These are phyloP conservation scores for Donacobius atricapilla DNA, from an alignment of 2,113 vertebrate species.

Conservation along the genomic window DNA sequence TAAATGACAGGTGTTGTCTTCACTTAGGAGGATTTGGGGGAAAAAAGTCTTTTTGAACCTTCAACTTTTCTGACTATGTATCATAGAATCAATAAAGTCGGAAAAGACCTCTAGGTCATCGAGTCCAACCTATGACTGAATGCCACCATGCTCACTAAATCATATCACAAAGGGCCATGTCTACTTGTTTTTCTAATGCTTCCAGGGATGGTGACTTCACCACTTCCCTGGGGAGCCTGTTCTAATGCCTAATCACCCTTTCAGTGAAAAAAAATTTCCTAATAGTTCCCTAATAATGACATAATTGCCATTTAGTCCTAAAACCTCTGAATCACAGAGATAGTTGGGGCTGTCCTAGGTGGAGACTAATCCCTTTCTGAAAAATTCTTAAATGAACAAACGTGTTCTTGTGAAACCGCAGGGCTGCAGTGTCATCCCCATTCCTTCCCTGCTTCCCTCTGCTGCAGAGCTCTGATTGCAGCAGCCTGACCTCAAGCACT, in stretches of 20 bases:
- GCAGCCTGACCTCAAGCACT: not conserved
- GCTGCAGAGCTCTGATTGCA: not conserved
- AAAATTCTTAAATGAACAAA: not conserved
- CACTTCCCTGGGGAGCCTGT: not conserved
- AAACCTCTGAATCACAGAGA: not conserved
- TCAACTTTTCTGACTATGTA: not conserved
- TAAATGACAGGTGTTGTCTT: not conserved
- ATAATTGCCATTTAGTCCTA: not conserved
- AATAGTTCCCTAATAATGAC: not conserved
- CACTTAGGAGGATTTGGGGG: not conserved
- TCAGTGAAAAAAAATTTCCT: fast-evolving
- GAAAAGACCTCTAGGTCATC: not conserved
- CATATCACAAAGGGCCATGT: not conserved
- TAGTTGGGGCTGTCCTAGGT: not conserved
- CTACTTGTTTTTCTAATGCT: not conserved
- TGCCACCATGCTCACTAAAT: not conserved
- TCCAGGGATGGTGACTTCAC: not conserved
- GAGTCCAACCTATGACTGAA: not conserved
- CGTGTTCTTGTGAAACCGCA: not conserved
- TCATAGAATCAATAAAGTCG: not conserved
- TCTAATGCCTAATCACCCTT: not conserved
- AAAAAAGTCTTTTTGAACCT: not conserved
- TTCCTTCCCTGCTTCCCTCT: not conserved
- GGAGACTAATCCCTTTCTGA: not conserved
- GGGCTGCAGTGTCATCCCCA: not conserved